Conservation (phyloP, 1,140 invertebrate species). For the Diprion similis region DNA sequence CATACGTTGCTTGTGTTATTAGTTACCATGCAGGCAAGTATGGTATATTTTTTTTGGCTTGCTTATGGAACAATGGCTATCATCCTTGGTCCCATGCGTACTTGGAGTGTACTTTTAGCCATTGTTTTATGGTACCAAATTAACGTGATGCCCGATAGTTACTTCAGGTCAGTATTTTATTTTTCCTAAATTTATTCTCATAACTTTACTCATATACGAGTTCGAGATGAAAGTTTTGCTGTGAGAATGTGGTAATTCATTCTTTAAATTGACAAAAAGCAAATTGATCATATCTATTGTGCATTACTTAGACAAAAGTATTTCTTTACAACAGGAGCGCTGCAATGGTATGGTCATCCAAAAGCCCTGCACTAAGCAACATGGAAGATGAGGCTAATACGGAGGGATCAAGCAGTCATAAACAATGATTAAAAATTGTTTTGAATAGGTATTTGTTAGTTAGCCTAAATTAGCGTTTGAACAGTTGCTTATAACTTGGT, state of each 20-base stretch:
- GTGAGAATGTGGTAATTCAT: too few relatives aligned
- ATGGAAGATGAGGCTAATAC: background rate
- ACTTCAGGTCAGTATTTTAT: slow-evolving; percentile 53
- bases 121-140: slow-evolving; percentile 70
- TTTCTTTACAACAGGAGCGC: background rate
- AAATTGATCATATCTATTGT: too few relatives aligned
- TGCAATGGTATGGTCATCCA: background rate
- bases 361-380: background rate
- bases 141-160: slow-evolving; percentile 59
- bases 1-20: slow-evolving; percentile 66
- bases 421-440: background rate
- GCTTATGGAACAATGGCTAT: slow-evolving; percentile 84
- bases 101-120: slow-evolving; percentile 78
- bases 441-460: background rate
- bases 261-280: too few relatives aligned
- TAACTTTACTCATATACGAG: too few relatives aligned
- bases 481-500: background rate
- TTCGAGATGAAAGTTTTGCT: too few relatives aligned
- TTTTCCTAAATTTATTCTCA: too few relatives aligned
- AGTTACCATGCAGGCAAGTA: slow-evolving; percentile 73
- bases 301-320: background rate
- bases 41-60: slow-evolving; percentile 80
- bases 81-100: slow-evolving; percentile 78
- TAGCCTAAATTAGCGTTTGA: background rate
- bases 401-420: background rate